Evolutionary conservation across 2,888 invertebrate species (phyloP), one percentile per base, ranked within the genome.

Genomic region (Drosophila mulleri): DNA sequence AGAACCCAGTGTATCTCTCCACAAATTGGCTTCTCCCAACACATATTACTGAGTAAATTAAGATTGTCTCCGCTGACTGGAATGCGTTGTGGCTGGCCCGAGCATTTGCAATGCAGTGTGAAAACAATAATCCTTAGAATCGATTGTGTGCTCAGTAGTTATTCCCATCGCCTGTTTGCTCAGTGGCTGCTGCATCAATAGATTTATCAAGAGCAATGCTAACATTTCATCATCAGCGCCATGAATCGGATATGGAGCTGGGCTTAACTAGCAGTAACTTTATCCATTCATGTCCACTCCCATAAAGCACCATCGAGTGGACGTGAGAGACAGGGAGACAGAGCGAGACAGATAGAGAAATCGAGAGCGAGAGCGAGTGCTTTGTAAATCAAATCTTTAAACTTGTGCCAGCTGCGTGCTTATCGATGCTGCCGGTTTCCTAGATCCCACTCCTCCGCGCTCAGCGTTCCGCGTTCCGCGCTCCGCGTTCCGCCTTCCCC

Each of bases 301-400:
- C 41, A 77, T 23, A 64, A 50, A 42, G 52, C 54, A 42, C 39
- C 29, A 35, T 18, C 14, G 29, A 48, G 18, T 26, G 39, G 23
- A 14, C 16, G 37, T 16, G 44, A 26, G 53, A 0, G 9, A 26
- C 47, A 35, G 20, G 14, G 20, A 37, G 7, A 20, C 3, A 35
- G 1, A 23, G 20, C 1, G 20, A 20, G 20, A 20, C 7, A 37
- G 14, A 50, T 1, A 47, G 48, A 4, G 4, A n/a, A 29, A 2
- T 18, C 8, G 11, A 16, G 53, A 53, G 39, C 35, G 53, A 26
- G 53, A 37, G 61, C 35, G 62, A 60, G 69, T 67, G 86, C 71
- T 80, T 83, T 70, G 73, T 75, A 88, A 84, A 86, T 84, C 86
- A 84, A 83, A 84, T 88, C 87, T 80, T 86, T 86, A 78, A 88